Percentiles rank a stretch among this genome's conserved stretches.
These are phyloP conservation scores for Papilio helenus DNA, from an alignment of 1,140 invertebrate species.

Conservation along the genomic window DNA sequence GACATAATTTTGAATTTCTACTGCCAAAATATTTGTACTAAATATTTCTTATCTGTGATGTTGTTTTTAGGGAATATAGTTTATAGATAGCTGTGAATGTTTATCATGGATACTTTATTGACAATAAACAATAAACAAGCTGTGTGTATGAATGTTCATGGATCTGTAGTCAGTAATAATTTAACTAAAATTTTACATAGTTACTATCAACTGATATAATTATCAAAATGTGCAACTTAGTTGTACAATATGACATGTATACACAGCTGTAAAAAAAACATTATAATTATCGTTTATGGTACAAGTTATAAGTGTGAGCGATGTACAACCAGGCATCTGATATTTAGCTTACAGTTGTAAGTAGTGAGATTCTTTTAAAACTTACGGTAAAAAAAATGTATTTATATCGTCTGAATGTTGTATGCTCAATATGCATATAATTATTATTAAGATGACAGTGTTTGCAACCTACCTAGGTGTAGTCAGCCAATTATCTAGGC, in stretches of 20 bases:
- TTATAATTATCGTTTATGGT: not conserved
- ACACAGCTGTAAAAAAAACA: conserved; percentile 7
- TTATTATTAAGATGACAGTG: not conserved
- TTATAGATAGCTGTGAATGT: too few species aligned
- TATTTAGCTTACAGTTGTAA: not conserved
- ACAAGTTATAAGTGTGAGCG: not conserved
- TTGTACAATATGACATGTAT: not conserved
- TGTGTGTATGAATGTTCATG: not conserved
- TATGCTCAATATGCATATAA: not conserved
- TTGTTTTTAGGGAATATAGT: too few species aligned
- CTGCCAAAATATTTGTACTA: too few species aligned
- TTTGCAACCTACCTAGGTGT: too few species aligned
- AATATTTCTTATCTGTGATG: too few species aligned
- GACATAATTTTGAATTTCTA: too few species aligned
- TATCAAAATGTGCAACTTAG: not conserved
- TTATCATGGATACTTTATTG: too few species aligned
- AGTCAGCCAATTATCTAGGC: too few species aligned
- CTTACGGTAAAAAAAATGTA: too few species aligned
- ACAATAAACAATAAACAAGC: too few species aligned
- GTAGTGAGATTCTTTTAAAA: too few species aligned
- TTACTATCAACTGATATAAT: not conserved
- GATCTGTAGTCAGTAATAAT: not conserved
- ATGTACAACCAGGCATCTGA: not conserved
- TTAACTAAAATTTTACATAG: not conserved
- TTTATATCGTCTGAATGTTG: too few species aligned